Evolutionary conservation across 2,797 vertebrate genomes (phyloP).

Genomic region (Yasuhikotakia modesta): DNA sequence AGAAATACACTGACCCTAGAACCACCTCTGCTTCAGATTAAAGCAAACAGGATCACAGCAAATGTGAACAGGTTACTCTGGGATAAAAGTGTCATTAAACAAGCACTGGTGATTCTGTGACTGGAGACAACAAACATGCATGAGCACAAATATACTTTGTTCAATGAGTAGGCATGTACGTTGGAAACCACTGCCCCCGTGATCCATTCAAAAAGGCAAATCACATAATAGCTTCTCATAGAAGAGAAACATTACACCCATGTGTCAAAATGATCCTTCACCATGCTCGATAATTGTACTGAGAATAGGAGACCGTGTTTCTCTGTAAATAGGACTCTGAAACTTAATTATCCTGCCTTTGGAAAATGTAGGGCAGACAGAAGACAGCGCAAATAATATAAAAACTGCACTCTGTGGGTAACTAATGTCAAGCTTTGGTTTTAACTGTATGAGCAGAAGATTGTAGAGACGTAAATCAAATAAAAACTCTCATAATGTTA

Average conservation of each 20-base stretch:
- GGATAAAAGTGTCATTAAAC: neutral
- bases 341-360: slow-evolving; percentile 79
- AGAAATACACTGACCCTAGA: too few species aligned
- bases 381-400: slow-evolving; percentile 63
- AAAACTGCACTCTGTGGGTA: slow-evolving; percentile 73
- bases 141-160: slow-evolving; percentile 15
- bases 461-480: slow-evolving; percentile 62
- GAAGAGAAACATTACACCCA: slow-evolving; percentile 75
- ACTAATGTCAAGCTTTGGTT: slow-evolving; percentile 67
- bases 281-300: slow-evolving; percentile 73
- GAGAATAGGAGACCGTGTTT: slow-evolving; percentile 72
- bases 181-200: slow-evolving; percentile 55
- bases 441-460: slow-evolving; percentile 61
- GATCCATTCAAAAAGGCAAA: slow-evolving; percentile 68
- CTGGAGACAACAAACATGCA: slow-evolving; percentile 16
- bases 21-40: too few species aligned
- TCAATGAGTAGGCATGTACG: slow-evolving; percentile 15
- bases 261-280: slow-evolving; percentile 73
- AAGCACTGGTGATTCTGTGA: slow-evolving; percentile 44
- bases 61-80: neutral
- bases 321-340: slow-evolving; percentile 75
- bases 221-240: slow-evolving; percentile 76
- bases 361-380: slow-evolving; percentile 73
- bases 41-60: neutral
- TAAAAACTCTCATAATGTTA: slow-evolving; percentile 50